These are phyloP conservation scores for Acinonyx jubatus DNA, from an alignment of 2,113 vertebrate species.

Conservation along the genomic window DNA sequence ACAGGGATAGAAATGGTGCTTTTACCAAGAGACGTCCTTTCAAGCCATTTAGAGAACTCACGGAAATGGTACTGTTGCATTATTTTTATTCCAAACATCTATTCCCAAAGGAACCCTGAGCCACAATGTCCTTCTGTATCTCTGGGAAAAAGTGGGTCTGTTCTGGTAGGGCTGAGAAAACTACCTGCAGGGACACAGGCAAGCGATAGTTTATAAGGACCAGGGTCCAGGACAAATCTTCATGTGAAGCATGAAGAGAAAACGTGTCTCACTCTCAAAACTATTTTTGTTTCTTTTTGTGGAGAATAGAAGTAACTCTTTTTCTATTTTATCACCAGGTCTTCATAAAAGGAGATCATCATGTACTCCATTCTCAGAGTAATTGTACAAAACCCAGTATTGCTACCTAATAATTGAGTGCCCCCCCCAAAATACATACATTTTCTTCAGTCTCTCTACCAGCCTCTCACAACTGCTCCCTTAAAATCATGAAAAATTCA, in stretches of 20 bases:
- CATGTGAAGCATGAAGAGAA: background rate
- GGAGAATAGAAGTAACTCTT: background rate
- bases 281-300: background rate
- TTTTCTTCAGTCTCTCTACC: background rate
- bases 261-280: background rate
- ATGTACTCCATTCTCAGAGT: background rate
- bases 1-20: background rate
- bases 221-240: background rate
- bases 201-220: background rate
- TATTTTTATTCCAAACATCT: conserved; percentile 68
- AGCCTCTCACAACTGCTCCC: background rate
- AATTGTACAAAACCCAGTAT: background rate
- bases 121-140: background rate
- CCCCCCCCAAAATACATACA: background rate
- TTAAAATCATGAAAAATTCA: background rate
- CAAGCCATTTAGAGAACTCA: background rate
- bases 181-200: background rate
- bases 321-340: background rate
- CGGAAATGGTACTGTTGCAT: background rate
- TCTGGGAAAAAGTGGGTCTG: background rate
- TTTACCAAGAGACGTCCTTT: conserved; percentile 37
- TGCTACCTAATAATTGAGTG: background rate
- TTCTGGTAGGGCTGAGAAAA: background rate
- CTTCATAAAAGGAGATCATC: background rate
- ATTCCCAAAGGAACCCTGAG: background rate